These are phyloP conservation scores for Nysson spinosus DNA, from an alignment of 2,888 invertebrate genomes.

Conservation along the genomic window DNA sequence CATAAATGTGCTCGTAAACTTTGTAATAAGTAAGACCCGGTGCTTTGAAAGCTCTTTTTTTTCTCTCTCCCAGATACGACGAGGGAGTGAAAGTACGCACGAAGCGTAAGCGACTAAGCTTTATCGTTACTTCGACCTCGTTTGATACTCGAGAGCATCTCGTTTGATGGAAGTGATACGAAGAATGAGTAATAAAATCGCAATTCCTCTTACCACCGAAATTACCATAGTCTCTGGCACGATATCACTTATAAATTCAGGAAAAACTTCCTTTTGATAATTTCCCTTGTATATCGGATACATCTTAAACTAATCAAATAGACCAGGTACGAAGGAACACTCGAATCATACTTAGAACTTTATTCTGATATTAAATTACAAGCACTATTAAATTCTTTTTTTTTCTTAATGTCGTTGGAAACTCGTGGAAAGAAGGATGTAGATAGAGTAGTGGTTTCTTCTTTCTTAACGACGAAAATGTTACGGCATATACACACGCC, in stretches of 20 bases:
- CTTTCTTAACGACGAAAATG: conserved; percentile 2
- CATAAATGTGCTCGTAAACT: conserved; percentile 12
- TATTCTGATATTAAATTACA: too few species aligned
- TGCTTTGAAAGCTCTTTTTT: not conserved
- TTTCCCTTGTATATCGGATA: too few species aligned
- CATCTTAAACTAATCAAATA: too few species aligned
- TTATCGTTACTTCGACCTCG: conserved; percentile 8
- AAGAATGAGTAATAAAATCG: conserved; percentile 14
- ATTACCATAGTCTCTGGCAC: not conserved
- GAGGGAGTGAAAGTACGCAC: not conserved
- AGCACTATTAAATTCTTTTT: too few species aligned
- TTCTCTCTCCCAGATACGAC: not conserved
- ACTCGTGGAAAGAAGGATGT: not conserved
- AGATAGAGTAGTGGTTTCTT: not conserved
- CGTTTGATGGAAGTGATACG: conserved; percentile 5
- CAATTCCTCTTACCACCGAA: not conserved
- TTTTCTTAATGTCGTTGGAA: too few species aligned
- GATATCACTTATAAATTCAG: not conserved
- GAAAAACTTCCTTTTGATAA: too few species aligned
- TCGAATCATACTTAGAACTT: too few species aligned
- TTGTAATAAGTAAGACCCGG: not conserved
- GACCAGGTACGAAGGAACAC: too few species aligned
- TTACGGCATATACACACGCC: conserved; percentile 38
- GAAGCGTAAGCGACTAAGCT: conserved; percentile 1
- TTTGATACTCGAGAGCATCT: not conserved